Base-by-base conservation (phyloP, 2,888 invertebrate species). In the Galerucella calmariensis region DNA sequence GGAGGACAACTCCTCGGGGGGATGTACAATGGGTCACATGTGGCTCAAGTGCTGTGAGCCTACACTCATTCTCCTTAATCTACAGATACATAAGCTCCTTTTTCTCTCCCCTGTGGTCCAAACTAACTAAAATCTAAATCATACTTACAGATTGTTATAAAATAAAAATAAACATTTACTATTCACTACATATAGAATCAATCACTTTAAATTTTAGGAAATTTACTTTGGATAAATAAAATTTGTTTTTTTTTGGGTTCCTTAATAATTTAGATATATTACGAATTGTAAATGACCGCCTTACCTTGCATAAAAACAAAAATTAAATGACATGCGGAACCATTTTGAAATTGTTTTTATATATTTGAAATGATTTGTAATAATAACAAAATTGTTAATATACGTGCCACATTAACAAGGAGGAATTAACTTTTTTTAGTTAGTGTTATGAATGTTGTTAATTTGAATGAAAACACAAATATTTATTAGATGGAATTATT, bases 271-370 rank as follows among this genome's bases (percentile, higher is more conserved):
- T 14, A 11, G 4, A 62, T 8, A 14, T n/a, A 51, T 51, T 51
- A 14, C 2, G 8, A 20, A 41, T 14, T 51, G 8, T 4, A 51
- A 48, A n/a, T 41, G 35, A 67, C 14, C 46, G 35, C 46, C 79
- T 77, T 79, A 79, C 79, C 79, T 79, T 79, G 78, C 67, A 71
- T 53, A 44, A 56, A 68, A 68, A 79, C 78, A 77, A 78, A 75
- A 79, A 77, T 75, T 67, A 77, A 77, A 76, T 78, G 76, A 78
- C 71, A 74, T 78, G 76, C 71, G 75, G 70, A 58, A 71, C 61
- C 46, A 16, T 78, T 75, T 51, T 27, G 14, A 61, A 53, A 48
- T 76, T 68, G 72, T 67, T 77, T 76, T 77, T 78, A 77, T 78
- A 78, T 77, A 78, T 78, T 74, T 59, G 58, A 46, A 71, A 48